phyloP scores from a whole-genome alignment of 1,140 invertebrate species.

The Drosophila carrolli region DNA sequence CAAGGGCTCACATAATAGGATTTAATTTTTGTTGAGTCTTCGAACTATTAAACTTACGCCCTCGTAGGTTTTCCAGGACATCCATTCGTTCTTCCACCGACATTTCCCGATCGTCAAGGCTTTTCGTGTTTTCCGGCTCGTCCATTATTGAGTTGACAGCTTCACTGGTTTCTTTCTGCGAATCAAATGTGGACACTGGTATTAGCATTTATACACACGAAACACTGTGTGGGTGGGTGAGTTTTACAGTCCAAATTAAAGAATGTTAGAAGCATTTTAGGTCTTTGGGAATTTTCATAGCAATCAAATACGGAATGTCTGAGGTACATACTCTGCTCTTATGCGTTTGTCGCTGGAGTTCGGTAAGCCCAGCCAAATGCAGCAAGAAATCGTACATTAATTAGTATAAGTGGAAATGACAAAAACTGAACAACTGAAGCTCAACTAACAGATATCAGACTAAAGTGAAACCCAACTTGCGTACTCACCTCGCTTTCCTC shows the following conservation, averaged over 20 bases:
- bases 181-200: not conserved
- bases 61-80: conserved; percentile 63
- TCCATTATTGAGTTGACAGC: conserved; percentile 83
- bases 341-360: conserved; percentile 28
- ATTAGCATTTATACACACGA: not conserved
- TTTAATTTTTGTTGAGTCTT: not conserved
- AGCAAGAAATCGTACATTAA: conserved; percentile 19
- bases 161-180: conserved; percentile 80
- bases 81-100: conserved; percentile 72
- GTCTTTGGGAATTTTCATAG: conserved; percentile 10
- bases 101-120: conserved; percentile 49
- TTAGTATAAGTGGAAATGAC: not conserved
- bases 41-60: conserved; percentile 42
- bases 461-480: too few species aligned
- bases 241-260: not conserved
- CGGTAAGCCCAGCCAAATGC: conserved; percentile 13
- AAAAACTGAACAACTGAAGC: not conserved
- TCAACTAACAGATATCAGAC: not conserved
- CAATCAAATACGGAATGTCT: conserved; percentile 6
- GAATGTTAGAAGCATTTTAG: not conserved
- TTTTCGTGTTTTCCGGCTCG: conserved; percentile 30
- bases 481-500: conserved; percentile 74
- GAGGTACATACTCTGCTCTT: conserved; percentile 63
- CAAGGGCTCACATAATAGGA: not conserved
- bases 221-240: not conserved